Percentiles rank a stretch among this genome's conserved stretches.
Conservation (phyloP, 2,113 vertebrate species). For the Phainopepla nitens region DNA sequence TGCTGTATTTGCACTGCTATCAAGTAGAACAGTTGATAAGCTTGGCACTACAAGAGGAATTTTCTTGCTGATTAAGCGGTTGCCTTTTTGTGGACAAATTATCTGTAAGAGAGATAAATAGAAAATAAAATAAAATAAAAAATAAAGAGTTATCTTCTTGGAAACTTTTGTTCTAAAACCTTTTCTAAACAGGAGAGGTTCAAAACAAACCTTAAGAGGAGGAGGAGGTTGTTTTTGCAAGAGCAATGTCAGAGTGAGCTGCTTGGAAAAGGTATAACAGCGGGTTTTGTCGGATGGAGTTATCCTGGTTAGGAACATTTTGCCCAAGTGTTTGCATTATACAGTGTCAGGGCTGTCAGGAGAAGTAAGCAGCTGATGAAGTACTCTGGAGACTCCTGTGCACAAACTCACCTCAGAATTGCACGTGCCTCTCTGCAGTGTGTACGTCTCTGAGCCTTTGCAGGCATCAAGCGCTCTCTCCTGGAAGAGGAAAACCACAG, state of each 20-base stretch:
- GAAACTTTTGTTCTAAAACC: not conserved
- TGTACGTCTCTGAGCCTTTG: slow-evolving; percentile 39
- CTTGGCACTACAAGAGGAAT: not conserved
- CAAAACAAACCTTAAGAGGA: not conserved
- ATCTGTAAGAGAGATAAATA: not conserved
- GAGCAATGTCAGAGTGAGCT: not conserved
- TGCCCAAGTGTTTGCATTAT: not conserved
- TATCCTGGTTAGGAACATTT: not conserved
- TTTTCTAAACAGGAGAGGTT: not conserved
- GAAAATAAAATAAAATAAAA: not conserved
- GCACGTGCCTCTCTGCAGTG: not conserved
- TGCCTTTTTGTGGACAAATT: not conserved
- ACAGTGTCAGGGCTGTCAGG: not conserved
- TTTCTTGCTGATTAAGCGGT: not conserved
- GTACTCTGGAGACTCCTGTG: not conserved
- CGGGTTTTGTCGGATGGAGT: not conserved
- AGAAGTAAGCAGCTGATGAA: not conserved
- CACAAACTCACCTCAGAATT: slow-evolving; percentile 61
- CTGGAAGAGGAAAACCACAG: slow-evolving; percentile 12
- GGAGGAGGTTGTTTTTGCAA: not conserved
- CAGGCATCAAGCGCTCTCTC: slow-evolving; percentile 63
- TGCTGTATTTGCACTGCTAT: not conserved
- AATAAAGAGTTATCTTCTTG: not conserved
- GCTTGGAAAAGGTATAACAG: not conserved
- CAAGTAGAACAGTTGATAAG: not conserved